Conservation (phyloP, 2,113 vertebrate genomes). For the Hippocampus barbouri region DNA sequence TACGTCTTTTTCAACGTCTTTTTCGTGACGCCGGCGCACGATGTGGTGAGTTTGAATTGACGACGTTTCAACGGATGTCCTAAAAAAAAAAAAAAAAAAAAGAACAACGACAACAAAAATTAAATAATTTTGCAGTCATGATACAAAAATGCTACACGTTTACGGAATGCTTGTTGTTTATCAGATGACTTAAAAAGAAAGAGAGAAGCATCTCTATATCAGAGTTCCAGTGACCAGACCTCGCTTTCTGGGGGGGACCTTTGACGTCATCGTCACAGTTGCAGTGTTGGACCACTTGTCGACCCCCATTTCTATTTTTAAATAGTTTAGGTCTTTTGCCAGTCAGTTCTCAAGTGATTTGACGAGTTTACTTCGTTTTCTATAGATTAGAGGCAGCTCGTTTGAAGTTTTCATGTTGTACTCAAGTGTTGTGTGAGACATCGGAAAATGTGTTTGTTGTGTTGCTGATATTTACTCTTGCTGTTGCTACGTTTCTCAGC, state of each 20-base stretch:
- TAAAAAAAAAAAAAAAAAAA: not conserved
- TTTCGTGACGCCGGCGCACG: not conserved
- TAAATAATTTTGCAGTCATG: not conserved
- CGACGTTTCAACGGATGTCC: not conserved
- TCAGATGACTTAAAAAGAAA: not conserved
- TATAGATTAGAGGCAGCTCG: not conserved
- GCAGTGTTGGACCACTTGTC: not conserved
- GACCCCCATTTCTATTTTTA: not conserved
- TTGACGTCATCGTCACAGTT: not conserved
- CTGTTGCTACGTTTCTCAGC: conserved; percentile 24
- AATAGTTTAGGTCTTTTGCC: not conserved
- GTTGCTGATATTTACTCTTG: not conserved
- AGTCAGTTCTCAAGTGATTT: not conserved
- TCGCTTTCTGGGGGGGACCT: not conserved
- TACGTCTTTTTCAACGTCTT: not conserved
- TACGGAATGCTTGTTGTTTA: not conserved
- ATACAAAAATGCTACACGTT: not conserved
- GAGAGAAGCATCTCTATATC: not conserved
- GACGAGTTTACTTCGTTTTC: not conserved
- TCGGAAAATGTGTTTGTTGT: not conserved
- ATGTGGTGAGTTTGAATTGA: not conserved
- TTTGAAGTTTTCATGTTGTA: not conserved
- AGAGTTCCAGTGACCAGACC: not conserved
- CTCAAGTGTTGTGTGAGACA: not conserved
- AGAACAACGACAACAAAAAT: not conserved